Base-by-base conservation (phyloP, 2,888 invertebrate genomes). In the Plebejus melissa region DNA sequence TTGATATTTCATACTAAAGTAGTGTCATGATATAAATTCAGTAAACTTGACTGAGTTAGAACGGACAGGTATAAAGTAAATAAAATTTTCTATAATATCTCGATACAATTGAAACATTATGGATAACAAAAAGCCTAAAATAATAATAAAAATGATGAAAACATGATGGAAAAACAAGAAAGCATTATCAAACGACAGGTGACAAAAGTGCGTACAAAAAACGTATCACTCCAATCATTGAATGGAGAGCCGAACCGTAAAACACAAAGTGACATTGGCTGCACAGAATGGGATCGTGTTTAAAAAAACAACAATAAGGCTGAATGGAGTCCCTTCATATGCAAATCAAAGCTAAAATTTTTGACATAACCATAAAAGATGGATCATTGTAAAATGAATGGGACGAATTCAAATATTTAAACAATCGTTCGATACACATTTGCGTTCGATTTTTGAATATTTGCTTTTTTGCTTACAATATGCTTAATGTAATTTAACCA, bases 311-410 rank as follows among this genome's bases (percentile, higher is more conserved):
- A 85, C 84, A 84, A 82, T 82, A 78, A 79, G 78, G 79, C 77
- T 78, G 81, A 81, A 82, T 80, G 79, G 79, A 79, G 74, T 79
- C 85, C 81, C 85, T 93, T 93, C 89, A 90, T 91, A 93, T 93
- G 92, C 90, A 92, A 93, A 93, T 83, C 80, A 84, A 87, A 83
- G 79, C 78, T 78, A 79, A 82, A 83, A 83, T 82, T 84, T 86
- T 86, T 91, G 92, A 91, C 91, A 87, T 85, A 87, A 85, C 87
- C 87, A 91, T 88, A 90, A 90, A 88, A 90, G 91, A 90, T 89
- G 86, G 88, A 88, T 90, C 88, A 83, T 87, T 86, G 83, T 74
- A 75, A 75, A 83, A 84, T 86, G 87, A 89, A 86, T 84, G 84
- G 83, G 82, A 84, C 84, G 79, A 77, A 81, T 83, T 83, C 82